Evolutionary conservation across 2,888 invertebrate genomes (phyloP).

Genomic region (Phymatocera aterrima): DNA sequence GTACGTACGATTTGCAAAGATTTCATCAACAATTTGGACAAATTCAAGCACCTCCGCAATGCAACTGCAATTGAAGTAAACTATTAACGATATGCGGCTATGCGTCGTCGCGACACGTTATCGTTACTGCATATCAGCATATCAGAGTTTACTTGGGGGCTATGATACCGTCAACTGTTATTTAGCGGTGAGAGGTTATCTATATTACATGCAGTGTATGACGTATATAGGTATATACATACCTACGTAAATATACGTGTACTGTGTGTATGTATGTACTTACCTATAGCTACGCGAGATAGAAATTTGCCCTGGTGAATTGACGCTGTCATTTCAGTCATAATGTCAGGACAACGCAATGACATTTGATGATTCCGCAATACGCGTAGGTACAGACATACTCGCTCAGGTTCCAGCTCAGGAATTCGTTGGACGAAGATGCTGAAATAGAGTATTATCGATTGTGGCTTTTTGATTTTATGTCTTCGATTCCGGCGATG

Average conservation of each 20-base stretch:
- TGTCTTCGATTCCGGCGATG: no score
- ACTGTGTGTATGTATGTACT: no score
- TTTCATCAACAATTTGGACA: no score
- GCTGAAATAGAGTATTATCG: no score
- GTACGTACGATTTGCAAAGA: no score
- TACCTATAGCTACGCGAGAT: background rate
- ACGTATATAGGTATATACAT: no score
- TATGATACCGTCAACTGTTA: background rate
- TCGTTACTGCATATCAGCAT: background rate
- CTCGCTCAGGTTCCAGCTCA: background rate
- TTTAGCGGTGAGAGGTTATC: conserved; percentile 11
- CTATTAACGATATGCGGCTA: no score
- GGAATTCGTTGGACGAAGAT: background rate
- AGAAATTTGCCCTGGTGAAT: conserved; percentile 20
- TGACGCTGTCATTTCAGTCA: conserved; percentile 11
- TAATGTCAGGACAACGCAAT: conserved; percentile 40
- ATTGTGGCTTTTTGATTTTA: no score
- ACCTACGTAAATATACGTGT: no score
- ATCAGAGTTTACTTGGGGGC: background rate
- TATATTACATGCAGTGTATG: background rate
- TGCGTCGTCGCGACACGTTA: background rate
- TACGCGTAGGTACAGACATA: background rate
- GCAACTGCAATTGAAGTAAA: no score
- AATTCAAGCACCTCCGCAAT: no score
- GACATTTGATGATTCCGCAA: conserved; percentile 40